A percentile compares a stretch with the other conserved stretches of the same genome.
These are phyloP conservation scores for Noctua pronuba DNA, from an alignment of 2,888 invertebrate genomes.

Conservation along the genomic window DNA sequence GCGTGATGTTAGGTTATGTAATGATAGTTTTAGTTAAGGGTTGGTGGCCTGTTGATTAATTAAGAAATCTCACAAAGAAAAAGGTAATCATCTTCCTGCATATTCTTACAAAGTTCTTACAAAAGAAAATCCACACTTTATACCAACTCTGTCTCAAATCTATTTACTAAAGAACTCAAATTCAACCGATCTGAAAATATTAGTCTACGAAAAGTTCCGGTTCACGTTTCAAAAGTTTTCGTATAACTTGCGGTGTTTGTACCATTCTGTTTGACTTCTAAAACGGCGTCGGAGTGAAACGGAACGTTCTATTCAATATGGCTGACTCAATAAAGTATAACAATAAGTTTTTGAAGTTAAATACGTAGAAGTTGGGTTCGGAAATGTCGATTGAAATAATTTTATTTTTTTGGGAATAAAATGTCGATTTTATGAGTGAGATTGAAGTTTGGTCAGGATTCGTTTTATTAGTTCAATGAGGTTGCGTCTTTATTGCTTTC, in stretches of 20 bases:
- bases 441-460: slow-evolving; percentile 19
- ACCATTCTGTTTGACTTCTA: slow-evolving; percentile 71
- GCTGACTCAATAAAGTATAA: slow-evolving; percentile 66
- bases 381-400: slow-evolving; percentile 36
- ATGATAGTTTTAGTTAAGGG: neutral
- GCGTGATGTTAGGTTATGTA: neutral
- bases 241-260: slow-evolving; percentile 71
- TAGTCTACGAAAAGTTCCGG: slow-evolving; percentile 71
- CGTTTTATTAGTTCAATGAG: slow-evolving; percentile 7
- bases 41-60: neutral
- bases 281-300: slow-evolving; percentile 68
- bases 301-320: slow-evolving; percentile 70
- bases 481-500: neutral
- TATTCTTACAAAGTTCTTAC: slow-evolving; percentile 4
- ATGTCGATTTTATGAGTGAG: slow-evolving; percentile 36
- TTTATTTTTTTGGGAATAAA: slow-evolving; percentile 53
- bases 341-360: slow-evolving; percentile 67
- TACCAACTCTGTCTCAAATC: slow-evolving; percentile 53
- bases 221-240: slow-evolving; percentile 66
- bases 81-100: neutral
- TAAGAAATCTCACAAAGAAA: neutral
- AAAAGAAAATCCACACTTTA: slow-evolving; percentile 21
- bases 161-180: slow-evolving; percentile 72
- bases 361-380: slow-evolving; percentile 40
- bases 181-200: slow-evolving; percentile 71